These are phyloP conservation scores for Otocyon megalotis DNA, from an alignment of 2,113 vertebrate species.

Conservation along the genomic window DNA sequence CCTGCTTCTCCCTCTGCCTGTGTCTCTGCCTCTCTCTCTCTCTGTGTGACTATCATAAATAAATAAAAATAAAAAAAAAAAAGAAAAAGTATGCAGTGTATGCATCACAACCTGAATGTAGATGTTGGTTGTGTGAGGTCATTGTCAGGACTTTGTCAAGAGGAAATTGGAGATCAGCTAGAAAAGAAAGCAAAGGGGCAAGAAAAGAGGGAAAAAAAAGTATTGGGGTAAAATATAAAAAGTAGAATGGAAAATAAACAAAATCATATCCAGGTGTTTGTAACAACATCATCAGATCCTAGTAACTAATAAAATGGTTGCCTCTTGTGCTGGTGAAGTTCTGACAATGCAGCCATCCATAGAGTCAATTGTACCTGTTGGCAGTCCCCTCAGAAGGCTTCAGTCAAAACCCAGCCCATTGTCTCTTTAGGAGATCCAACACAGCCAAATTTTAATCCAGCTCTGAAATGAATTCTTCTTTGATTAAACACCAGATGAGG, in stretches of 20 bases:
- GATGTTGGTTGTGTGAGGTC: no score
- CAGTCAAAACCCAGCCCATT: fast-evolving
- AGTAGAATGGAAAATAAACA: not conserved
- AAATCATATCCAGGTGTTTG: not conserved
- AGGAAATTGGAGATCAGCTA: not conserved
- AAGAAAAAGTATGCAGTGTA: fast-evolving
- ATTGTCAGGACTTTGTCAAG: not conserved
- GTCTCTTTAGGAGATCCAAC: not conserved
- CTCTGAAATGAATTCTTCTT: not conserved
- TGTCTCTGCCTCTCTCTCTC: no score
- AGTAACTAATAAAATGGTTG: not conserved
- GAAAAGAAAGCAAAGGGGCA: not conserved
- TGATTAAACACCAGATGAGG: not conserved
- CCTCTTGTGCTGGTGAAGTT: not conserved
- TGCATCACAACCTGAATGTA: not conserved
- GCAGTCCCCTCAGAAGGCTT: not conserved
- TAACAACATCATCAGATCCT: no score
- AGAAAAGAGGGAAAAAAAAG: not conserved
- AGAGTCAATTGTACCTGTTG: fast-evolving
- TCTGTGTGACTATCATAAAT: no score
- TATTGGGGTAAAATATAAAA: not conserved
- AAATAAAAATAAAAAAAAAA: no score
- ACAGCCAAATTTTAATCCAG: not conserved
- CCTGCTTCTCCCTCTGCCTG: no score
- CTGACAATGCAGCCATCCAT: no score